A percentile compares a stretch with the other conserved stretches of the same genome.
Evolutionary conservation across 2,888 invertebrate genomes (phyloP).

Genomic region (Drosophila kokeensis): DNA sequence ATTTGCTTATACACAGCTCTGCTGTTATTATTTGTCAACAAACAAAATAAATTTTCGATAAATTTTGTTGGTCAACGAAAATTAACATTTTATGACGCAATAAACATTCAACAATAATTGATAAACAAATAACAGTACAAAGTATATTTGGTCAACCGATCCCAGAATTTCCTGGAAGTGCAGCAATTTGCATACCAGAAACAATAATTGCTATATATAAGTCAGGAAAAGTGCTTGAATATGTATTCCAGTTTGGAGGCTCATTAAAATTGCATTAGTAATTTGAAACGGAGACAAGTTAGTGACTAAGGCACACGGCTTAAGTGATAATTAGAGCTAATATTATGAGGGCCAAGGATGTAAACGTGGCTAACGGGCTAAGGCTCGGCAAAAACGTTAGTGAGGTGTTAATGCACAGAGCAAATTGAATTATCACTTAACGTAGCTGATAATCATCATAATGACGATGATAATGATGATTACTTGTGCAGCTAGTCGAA

Average conservation of each 20-base stretch:
- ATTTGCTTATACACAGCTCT: background rate
- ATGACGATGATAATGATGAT: slow-evolving; percentile 27
- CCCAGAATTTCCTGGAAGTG: slow-evolving; percentile 19
- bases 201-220: slow-evolving; percentile 23
- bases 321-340: slow-evolving; percentile 45
- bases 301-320: slow-evolving; percentile 8
- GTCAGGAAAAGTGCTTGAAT: slow-evolving; percentile 6
- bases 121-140: slow-evolving; percentile 1
- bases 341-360: slow-evolving; percentile 27
- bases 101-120: slow-evolving; percentile 2
- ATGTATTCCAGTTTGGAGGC: slow-evolving; percentile 30
- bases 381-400: slow-evolving; percentile 51
- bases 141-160: background rate
- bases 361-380: slow-evolving; percentile 25
- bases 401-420: slow-evolving; percentile 73
- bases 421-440: slow-evolving; percentile 76
- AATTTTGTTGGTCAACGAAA: slow-evolving; percentile 17
- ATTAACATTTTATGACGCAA: slow-evolving; percentile 13
- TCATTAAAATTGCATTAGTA: slow-evolving; percentile 67
- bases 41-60: background rate
- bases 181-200: slow-evolving; percentile 59
- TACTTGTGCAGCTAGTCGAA: slow-evolving; percentile 37
- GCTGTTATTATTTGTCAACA: background rate
- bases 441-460: slow-evolving; percentile 21
- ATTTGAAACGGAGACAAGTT: slow-evolving; percentile 22